Evolutionary conservation across 2,888 invertebrate genomes (phyloP), one percentile per base, ranked within the genome.

Genomic region (Eilema sororculum): DNA sequence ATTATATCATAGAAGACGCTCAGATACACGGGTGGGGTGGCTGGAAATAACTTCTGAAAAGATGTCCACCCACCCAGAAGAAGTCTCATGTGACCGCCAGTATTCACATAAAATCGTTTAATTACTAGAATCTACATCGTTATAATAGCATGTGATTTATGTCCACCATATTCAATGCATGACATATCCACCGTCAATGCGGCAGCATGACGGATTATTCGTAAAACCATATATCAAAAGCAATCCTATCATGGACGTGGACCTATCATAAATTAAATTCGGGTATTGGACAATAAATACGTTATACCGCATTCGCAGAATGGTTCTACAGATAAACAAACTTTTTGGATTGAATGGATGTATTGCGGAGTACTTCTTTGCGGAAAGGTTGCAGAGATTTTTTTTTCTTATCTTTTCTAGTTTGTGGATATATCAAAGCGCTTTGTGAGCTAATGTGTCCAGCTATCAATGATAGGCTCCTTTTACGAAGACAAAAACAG

Each of bases 191-290:
- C 64, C 72, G 76, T 66, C 75, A 76, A 68, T 68, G 72, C 59
- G 67, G n/a, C 56, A 64, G 70, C 67, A 75, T 78, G 81, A 79
- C 73, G 79, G 69, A 79, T 81, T 74, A 78, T 74, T 74, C 72
- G 68, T 75, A 68, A 66, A 64, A 64, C 69, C 72, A 74, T 81
- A 75, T 74, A 79, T 78, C 81, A 78, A 74, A 76, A 74, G 65
- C 69, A 72, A 73, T 72, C 62, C 71, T 71, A 74, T 71, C 61
- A 70, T 72, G 68, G 68, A 79, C 65, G 70, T 65, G 68, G 68
- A 78, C 65, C 71, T 65, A 62, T 65, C 72, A 76, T 79, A 79
- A 79, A 79, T 78, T 79, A 74, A 77, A 78, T 30, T 67, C n/a
- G 67, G 63, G 68, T 66, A 76, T 72, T 69, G 69, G 24, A 71